Evolutionary conservation across 2,113 vertebrate genomes (phyloP).

Genomic region (Danionella cerebrum): DNA sequence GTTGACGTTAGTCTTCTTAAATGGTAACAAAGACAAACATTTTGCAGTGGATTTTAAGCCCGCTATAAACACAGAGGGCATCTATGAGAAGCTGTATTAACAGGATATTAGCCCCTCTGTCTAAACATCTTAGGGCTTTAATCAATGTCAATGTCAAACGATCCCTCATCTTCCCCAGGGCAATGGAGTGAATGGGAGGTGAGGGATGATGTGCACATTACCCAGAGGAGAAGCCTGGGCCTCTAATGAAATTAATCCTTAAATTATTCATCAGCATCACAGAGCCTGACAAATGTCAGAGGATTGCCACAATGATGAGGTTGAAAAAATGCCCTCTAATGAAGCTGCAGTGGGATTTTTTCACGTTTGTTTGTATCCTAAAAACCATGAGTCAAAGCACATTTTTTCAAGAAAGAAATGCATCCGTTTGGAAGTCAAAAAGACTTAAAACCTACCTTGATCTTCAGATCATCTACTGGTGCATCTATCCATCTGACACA

Average conservation of each 20-base stretch:
- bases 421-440: neutral
- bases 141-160: constrained; percentile 54
- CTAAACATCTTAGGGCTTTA: constrained; percentile 51
- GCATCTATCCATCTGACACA: constrained; percentile 25
- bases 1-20: neutral
- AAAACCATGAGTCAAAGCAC: neutral
- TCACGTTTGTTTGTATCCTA: neutral
- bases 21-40: neutral
- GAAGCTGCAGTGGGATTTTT: neutral
- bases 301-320: constrained; percentile 14
- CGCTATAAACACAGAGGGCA: neutral
- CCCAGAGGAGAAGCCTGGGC: constrained; percentile 3
- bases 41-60: neutral
- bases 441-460: constrained; percentile 50
- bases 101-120: constrained; percentile 43
- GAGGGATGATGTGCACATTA: neutral
- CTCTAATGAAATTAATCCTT: constrained; percentile 33
- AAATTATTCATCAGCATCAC: constrained; percentile 30
- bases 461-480: constrained; percentile 22
- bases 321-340: constrained; percentile 21
- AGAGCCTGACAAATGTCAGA: constrained; percentile 25
- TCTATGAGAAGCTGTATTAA: constrained; percentile 43
- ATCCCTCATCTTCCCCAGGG: neutral
- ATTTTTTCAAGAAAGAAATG: neutral
- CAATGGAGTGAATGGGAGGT: neutral